Evolutionary conservation across 2,797 vertebrate species (phyloP), one percentile per base, ranked within the genome.

Genomic region (Uromys caudimaculatus): DNA sequence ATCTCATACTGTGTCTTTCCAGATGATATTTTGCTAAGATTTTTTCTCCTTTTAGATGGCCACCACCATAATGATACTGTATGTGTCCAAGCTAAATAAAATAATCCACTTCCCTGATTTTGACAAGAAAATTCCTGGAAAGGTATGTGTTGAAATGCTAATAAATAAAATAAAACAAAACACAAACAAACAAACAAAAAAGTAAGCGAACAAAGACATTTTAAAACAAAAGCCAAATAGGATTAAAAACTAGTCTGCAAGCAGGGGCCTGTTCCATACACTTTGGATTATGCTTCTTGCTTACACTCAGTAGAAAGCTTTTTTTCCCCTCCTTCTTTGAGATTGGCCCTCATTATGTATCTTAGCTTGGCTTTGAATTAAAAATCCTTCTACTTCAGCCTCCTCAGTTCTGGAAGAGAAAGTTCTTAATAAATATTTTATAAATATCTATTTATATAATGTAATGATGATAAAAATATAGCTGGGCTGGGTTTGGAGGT

Each of bases 21-120:
- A 71, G 87, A 38, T 54, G 67, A 16, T 69, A n/a, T 82, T 95
- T 95, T 89, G 47, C 92, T 98, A 35, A 94, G 81, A 94, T 97
- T 98, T 82, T 98, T 82, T 97, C 91, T 97, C 97, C 97, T 90
- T 97, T 96, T 97, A 99, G 99, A 99, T 99, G 99, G 94, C 98
- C 95, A 97, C 98, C 79, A 99, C 99, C 35, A 98, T 99, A 95
- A 95, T 99, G 97, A 98, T 99, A 95, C 98, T 99, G 17, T 99
- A 99, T 96, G 97, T 98, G 78, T 99, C 99, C 95, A 99, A 99
- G 98, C 97, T 98, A 92, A 99, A 96, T 96, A 98, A 98, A 97
- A 97, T 97, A 38, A 98, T 99, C 97, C 97, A 99, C n/a, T 99
- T 99, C 93, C 99, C 99, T 56, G 99, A 99, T 98, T 99, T 99